Evolutionary conservation across 2,113 vertebrate genomes (phyloP).

Genomic region (Brachyistius frenatus): DNA sequence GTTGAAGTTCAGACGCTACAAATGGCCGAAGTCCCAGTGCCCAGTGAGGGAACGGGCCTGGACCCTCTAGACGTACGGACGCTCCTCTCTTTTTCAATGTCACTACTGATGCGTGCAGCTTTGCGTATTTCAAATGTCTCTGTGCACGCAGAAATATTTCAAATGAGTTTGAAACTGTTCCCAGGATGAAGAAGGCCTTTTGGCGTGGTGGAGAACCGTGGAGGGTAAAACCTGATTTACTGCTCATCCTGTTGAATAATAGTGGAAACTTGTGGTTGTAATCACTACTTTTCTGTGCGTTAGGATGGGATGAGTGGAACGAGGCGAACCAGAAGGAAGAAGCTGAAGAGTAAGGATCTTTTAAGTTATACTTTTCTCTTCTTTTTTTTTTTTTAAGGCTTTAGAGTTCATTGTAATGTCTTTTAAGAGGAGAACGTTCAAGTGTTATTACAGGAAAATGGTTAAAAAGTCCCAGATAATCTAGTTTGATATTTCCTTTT

Average conservation of each 20-base stretch:
- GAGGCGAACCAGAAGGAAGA: conserved; percentile 65
- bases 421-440: too few species aligned
- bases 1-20: conserved; percentile 57
- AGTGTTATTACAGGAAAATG: too few species aligned
- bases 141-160: not conserved
- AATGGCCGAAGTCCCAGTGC: conserved; percentile 53
- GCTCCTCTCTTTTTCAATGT: not conserved
- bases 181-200: conserved; percentile 79
- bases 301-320: conserved; percentile 83
- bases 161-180: not conserved
- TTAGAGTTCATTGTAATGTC: too few species aligned
- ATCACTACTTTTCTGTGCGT: not conserved
- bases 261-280: not conserved
- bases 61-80: conserved; percentile 65
- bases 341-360: conserved; percentile 71
- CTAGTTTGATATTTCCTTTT: too few species aligned
- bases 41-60: conserved; percentile 32
- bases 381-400: too few species aligned
- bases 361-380: not conserved
- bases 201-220: conserved; percentile 80
- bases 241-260: not conserved
- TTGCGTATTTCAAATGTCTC: not conserved
- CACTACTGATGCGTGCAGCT: not conserved
- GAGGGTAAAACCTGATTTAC: conserved; percentile 63
- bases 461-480: too few species aligned